Conservation (phyloP, 2,888 invertebrate genomes). For the Macaria liturata region DNA sequence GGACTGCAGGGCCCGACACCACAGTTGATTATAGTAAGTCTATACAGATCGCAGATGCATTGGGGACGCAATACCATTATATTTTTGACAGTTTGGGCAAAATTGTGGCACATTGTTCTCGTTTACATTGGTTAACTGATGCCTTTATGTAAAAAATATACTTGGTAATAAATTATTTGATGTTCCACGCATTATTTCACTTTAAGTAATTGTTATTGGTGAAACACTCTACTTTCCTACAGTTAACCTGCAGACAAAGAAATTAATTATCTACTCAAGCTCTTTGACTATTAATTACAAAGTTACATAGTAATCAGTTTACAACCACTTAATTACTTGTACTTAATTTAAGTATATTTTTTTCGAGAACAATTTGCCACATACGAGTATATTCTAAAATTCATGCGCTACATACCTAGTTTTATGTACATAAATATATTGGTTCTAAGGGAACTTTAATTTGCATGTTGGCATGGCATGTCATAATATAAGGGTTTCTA, state of each 20-base stretch:
- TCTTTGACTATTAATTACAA: no score
- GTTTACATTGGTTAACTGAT: no score
- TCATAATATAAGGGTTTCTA: background rate
- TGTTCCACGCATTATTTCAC: no score
- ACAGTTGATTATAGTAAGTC: conserved; percentile 82
- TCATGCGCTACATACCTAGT: no score
- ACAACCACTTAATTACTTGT: no score
- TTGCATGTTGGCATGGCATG: conserved; percentile 22
- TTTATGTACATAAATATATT: background rate
- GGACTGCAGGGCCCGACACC: conserved; percentile 75
- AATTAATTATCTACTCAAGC: no score
- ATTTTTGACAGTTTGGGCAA: no score
- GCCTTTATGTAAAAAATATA: background rate
- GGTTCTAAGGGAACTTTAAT: no score
- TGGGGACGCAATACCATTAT: conserved; percentile 18
- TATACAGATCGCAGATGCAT: conserved; percentile 17
- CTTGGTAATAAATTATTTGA: background rate
- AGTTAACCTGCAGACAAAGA: no score
- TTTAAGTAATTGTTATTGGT: no score
- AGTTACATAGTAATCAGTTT: no score
- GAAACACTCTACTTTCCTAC: no score
- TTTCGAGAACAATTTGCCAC: conserved; percentile 35
- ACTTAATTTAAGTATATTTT: background rate
- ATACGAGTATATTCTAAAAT: background rate
- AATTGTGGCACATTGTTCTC: conserved; percentile 41